Evolutionary conservation across 1,140 invertebrate genomes (phyloP), one percentile per base, ranked within the genome.

Genomic region (Tigriopus japonicus): DNA sequence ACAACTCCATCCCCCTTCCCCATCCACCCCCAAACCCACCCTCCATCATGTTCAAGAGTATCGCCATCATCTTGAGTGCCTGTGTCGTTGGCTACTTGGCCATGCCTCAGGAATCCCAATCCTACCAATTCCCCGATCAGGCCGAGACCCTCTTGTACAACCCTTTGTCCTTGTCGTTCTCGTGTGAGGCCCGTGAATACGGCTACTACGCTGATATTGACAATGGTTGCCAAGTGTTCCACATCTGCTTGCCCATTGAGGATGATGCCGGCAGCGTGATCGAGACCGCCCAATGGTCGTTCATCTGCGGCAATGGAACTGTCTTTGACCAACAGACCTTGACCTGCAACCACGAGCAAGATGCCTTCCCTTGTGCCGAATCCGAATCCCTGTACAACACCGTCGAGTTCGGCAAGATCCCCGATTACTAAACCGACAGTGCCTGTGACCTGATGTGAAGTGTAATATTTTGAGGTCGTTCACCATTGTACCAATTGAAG

Each of bases 151-250:
- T 58, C 14, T 15, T 58, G 2, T 42, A 41, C 55, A 58, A 51
- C 3, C 55, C 55, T 17, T 12, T 58, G 15, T 41, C 55, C 62
- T 62, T 24, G 63, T 81, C 78, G 3, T 87, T 86, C 69, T 81
- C 80, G 42, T 88, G 86, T 65, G 78, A 82, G 59, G 79, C 80
- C 49, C 77, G 81, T 63, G 77, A 77, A 3, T 87, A 87, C 67
- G 86, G 86, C 12, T 88, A 86, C 68, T 87, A 87, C 68, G 85
- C 85, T 24, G 86, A 90, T 66, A 77, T 86, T 7, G 85, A 86
- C 66, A 90, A 88, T 67, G 85, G 85, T 2, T 89, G 86, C 67
- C 84, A 87, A 69, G 72, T 89, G 62, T 90, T 90, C 72, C 86
- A 90, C 68, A 81, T 88, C 0, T 90, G 86, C 64, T 68, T 85